These are phyloP conservation scores for Marmota flaviventris DNA, from an alignment of 2,113 vertebrate genomes.

Conservation along the genomic window DNA sequence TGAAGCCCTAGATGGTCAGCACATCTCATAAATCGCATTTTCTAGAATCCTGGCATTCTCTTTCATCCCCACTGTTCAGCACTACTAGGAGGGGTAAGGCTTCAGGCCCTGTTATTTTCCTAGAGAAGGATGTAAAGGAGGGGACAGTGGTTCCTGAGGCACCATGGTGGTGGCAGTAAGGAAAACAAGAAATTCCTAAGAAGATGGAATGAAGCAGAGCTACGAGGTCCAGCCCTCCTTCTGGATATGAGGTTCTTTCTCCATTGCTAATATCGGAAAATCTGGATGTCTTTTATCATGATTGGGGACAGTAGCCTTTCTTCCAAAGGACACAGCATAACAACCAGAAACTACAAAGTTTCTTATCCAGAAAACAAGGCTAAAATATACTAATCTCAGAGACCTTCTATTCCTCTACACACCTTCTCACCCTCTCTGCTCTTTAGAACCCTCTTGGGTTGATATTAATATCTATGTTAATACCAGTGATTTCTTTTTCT, in stretches of 20 bases:
- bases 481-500: not conserved
- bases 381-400: not conserved
- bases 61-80: not conserved
- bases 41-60: not conserved
- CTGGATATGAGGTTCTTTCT: not conserved
- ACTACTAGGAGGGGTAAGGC: not conserved
- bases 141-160: not conserved
- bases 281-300: not conserved
- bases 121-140: not conserved
- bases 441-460: not conserved
- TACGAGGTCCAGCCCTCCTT: not conserved
- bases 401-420: not conserved
- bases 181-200: not conserved
- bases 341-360: not conserved
- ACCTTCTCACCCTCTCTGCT: not conserved
- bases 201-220: not conserved
- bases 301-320: not conserved
- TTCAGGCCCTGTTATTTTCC: not conserved
- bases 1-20: not conserved
- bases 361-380: not conserved
- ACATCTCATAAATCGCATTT: not conserved
- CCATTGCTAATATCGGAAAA: not conserved
- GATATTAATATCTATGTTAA: not conserved
- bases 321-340: not conserved
- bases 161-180: not conserved